Evolutionary conservation across 2,888 invertebrate species (phyloP), one percentile per base, ranked within the genome.

Genomic region (Pollenia amentaria): DNA sequence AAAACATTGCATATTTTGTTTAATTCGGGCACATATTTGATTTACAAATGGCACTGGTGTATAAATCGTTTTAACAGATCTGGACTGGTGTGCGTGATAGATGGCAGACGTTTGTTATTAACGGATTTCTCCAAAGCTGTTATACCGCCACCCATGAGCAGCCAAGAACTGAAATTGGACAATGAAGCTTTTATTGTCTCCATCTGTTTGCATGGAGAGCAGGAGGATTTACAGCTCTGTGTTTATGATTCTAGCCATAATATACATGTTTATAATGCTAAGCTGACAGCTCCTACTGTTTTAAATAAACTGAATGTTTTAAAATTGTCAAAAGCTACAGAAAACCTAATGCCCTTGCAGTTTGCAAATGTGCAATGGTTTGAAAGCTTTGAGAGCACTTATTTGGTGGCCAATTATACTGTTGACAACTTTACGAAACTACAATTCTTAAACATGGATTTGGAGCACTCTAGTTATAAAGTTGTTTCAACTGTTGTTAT

Each of bases 91-190:
- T 95, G 95, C 89, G 97, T 97, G 12, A 95, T 98, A 88, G 96
- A 98, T 94, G 97, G 97, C 88, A 95, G 94, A 79, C 95, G 95
- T 88, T 89, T 97, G 38, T 93, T 96, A 64, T 87, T 97, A 60
- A 97, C 97, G 11, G 95, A 96, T 48, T 97, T 98, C 90, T 95
- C 95, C 87, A 94, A 95, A 86, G 95, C 95, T 81, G 94, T 97
- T 38, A 94, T 97, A 12, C 98, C 98, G 42, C 98, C 98, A 1
- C 98, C 98, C 48, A 96, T 97, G 96, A 94, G 95, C 83, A 95
- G 96, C 72, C 94, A 94, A 75, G 94, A 94, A 89, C 90, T 97
- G 14, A 7, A 53, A 29, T 8, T 83, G 1, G 91, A 94, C 72
- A 92, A 95, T 80, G 93, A 95, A 0, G 91, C 93, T 40, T 93